A percentile compares a stretch with the other conserved stretches of the same genome.
These are phyloP conservation scores for Papilio demoleus DNA, from an alignment of 2,888 invertebrate genomes.

Conservation along the genomic window DNA sequence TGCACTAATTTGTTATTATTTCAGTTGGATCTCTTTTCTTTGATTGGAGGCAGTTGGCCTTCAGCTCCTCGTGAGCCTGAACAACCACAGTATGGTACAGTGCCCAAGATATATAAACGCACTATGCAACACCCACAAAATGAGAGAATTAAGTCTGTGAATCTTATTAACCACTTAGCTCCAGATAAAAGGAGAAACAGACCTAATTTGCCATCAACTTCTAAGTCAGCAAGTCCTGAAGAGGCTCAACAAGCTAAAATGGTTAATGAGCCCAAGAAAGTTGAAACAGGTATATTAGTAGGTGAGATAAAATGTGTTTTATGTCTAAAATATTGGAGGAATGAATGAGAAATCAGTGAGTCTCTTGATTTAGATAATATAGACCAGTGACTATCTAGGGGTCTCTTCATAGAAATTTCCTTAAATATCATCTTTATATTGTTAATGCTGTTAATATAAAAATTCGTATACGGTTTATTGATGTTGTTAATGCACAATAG, in stretches of 20 bases:
- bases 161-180: conserved; percentile 83
- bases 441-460: too few relatives aligned
- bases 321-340: background rate
- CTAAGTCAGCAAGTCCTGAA: conserved; percentile 43
- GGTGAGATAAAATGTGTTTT: conserved; percentile 56
- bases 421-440: too few relatives aligned
- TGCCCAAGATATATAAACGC: conserved; percentile 56
- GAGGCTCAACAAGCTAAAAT: conserved; percentile 62
- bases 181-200: conserved; percentile 68
- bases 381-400: too few relatives aligned
- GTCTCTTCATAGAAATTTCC: too few relatives aligned
- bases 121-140: conserved; percentile 72
- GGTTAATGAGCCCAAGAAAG: conserved; percentile 77
- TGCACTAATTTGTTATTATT: conserved; percentile 43
- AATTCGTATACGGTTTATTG: too few relatives aligned
- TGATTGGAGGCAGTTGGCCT: conserved; percentile 80
- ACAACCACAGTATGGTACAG: conserved; percentile 68
- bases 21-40: conserved; percentile 73
- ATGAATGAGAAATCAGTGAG: background rate
- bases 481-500: too few relatives aligned
- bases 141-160: conserved; percentile 84
- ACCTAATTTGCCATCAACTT: conserved; percentile 51
- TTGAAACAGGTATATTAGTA: conserved; percentile 76
- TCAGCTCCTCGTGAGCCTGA: conserved; percentile 71
- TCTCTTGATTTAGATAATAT: background rate